These are phyloP conservation scores for Denticeps clupeoides DNA, from an alignment of 2,797 vertebrate genomes.

Conservation along the genomic window DNA sequence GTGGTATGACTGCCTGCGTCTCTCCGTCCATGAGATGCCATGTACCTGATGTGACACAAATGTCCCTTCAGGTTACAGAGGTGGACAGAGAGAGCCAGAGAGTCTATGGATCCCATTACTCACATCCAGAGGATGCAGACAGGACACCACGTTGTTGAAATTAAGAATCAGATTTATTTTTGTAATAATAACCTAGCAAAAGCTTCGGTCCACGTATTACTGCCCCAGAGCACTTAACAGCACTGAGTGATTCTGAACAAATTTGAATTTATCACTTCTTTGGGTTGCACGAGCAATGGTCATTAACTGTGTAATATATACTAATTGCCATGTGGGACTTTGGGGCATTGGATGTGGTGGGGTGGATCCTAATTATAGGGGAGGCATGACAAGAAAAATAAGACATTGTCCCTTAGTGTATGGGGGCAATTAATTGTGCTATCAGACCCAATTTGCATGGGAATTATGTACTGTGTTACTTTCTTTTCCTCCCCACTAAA, in stretches of 20 bases:
- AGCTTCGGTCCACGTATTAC: background rate
- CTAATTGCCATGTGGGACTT: constrained; percentile 34
- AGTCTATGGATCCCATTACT: background rate
- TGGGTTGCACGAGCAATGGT: constrained; percentile 32
- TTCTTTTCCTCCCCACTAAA: constrained; percentile 8
- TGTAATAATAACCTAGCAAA: too few relatives aligned
- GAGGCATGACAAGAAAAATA: constrained; percentile 30
- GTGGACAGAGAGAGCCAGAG: background rate
- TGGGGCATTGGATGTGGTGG: constrained; percentile 17
- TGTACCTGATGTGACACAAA: background rate
- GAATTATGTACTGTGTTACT: constrained; percentile 30
- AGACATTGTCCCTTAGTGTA: constrained; percentile 24
- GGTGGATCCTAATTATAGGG: constrained; percentile 24
- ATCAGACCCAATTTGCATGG: constrained; percentile 29
- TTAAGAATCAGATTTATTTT: too few relatives aligned
- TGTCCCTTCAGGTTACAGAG: background rate
- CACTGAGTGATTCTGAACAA: constrained; percentile 28
- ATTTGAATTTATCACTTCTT: constrained; percentile 33
- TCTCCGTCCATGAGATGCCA: background rate
- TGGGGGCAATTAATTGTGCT: constrained; percentile 29
- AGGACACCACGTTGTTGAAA: too few relatives aligned
- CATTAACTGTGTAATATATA: constrained; percentile 42
- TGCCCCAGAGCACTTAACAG: constrained; percentile 12
- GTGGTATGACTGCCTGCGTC: background rate
- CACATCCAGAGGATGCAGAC: too few relatives aligned